Percentiles rank a stretch among this genome's conserved stretches.
These are phyloP conservation scores for Conger conger DNA, from an alignment of 2,113 vertebrate genomes.

Conservation along the genomic window DNA sequence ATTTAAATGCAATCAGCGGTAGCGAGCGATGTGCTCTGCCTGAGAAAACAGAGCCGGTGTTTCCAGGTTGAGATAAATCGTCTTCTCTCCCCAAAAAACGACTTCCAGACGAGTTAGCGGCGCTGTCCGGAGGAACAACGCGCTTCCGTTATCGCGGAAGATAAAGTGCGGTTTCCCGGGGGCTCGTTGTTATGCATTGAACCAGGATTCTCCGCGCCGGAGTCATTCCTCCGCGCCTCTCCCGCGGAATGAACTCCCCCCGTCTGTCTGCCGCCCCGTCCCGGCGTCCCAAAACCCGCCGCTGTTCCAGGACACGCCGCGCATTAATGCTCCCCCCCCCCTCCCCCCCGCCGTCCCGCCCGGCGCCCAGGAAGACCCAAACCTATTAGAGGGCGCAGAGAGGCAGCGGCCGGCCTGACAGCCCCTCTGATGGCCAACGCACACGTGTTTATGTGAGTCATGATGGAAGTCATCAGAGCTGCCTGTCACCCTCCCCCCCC, in stretches of 20 bases:
- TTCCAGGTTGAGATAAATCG: background rate
- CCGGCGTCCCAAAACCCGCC: background rate
- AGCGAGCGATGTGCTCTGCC: background rate
- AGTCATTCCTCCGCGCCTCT: background rate
- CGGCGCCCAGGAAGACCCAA: background rate
- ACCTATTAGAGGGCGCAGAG: background rate
- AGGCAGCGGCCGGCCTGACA: background rate
- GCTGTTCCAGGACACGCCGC: background rate
- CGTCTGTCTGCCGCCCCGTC: background rate
- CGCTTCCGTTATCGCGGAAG: background rate
- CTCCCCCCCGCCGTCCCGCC: background rate
- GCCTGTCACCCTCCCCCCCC: background rate
- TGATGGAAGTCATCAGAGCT: background rate
- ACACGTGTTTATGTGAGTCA: background rate
- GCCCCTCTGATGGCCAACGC: background rate
- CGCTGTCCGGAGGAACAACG: background rate
- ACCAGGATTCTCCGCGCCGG: background rate
- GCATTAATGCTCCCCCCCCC: background rate
- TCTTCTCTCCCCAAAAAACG: background rate
- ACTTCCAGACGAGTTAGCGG: background rate
- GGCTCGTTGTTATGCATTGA: background rate
- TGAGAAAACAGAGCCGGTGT: background rate
- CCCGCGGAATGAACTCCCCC: background rate
- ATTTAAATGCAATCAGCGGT: background rate
- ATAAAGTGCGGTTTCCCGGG: background rate